Conservation (phyloP, 2,888 invertebrate species). For the Cepaea hortensis region DNA sequence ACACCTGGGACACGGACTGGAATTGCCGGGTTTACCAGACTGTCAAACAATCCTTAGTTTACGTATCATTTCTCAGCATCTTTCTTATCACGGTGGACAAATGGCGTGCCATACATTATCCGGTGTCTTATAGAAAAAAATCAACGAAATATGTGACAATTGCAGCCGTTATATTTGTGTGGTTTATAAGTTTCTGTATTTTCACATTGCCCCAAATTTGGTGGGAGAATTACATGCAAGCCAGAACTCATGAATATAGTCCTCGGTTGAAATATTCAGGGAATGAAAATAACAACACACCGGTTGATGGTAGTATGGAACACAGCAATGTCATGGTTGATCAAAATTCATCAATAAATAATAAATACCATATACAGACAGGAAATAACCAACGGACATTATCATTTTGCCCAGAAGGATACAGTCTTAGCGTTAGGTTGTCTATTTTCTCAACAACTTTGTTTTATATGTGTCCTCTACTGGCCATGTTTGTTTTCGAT, state of each 20-base stretch:
- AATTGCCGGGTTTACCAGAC: constrained; percentile 48
- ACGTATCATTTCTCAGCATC: constrained; percentile 67
- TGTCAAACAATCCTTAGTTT: constrained; percentile 56
- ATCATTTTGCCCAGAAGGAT: constrained; percentile 34
- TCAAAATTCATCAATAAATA: neutral
- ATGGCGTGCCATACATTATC: constrained; percentile 70
- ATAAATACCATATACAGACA: neutral
- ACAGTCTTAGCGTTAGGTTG: constrained; percentile 20
- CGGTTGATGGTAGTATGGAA: neutral
- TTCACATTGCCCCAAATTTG: constrained; percentile 61
- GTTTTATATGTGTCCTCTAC: constrained; percentile 61
- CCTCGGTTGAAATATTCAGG: neutral
- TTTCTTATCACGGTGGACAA: constrained; percentile 67
- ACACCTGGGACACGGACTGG: constrained; percentile 27
- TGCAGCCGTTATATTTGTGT: constrained; percentile 56
- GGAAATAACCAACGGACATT: neutral
- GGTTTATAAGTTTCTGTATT: constrained; percentile 62
- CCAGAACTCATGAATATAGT: neutral
- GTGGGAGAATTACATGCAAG: constrained; percentile 53
- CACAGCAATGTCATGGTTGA: neutral
- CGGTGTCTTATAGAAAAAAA: constrained; percentile 67
- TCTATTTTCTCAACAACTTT: constrained; percentile 46
- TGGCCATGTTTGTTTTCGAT: constrained; percentile 60
- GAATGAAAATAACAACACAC: neutral
- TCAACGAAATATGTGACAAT: constrained; percentile 61